These are phyloP conservation scores for Teleogryllus occipitalis DNA, from an alignment of 1,140 invertebrate genomes.

Conservation along the genomic window DNA sequence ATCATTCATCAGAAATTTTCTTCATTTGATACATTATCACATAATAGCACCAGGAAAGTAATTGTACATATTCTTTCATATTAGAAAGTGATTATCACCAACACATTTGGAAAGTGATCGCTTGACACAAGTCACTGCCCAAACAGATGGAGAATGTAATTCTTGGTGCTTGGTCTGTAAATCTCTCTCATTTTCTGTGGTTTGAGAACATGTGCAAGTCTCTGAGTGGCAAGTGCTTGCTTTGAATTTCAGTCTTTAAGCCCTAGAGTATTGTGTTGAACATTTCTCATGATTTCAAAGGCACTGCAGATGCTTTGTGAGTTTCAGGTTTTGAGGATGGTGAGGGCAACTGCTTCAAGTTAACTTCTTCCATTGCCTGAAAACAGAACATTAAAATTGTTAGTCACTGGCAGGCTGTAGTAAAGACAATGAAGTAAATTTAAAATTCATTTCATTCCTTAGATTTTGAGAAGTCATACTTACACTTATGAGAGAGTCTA, in stretches of 20 bases:
- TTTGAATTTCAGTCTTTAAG: neutral
- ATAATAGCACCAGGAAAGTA: neutral
- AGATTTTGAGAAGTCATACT: constrained; percentile 24
- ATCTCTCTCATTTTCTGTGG: too few species aligned
- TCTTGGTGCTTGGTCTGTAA: too few species aligned
- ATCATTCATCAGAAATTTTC: neutral
- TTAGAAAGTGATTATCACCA: too few species aligned
- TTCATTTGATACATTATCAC: neutral
- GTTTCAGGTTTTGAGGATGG: neutral
- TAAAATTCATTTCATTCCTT: too few species aligned
- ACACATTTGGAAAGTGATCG: too few species aligned
- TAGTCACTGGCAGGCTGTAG: too few species aligned
- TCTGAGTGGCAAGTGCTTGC: neutral
- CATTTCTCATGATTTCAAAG: neutral
- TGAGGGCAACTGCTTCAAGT: neutral
- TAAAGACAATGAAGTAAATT: too few species aligned
- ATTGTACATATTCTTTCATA: too few species aligned
- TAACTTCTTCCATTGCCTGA: neutral
- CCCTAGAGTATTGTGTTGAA: neutral
- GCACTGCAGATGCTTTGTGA: neutral
- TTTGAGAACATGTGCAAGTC: too few species aligned
- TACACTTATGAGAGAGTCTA: constrained; percentile 72
- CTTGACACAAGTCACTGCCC: too few species aligned
- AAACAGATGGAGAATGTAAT: too few species aligned
- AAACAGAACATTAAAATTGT: neutral